phyloP scores from a whole-genome alignment of 2,113 vertebrate species.

The Calyptomena viridis region DNA sequence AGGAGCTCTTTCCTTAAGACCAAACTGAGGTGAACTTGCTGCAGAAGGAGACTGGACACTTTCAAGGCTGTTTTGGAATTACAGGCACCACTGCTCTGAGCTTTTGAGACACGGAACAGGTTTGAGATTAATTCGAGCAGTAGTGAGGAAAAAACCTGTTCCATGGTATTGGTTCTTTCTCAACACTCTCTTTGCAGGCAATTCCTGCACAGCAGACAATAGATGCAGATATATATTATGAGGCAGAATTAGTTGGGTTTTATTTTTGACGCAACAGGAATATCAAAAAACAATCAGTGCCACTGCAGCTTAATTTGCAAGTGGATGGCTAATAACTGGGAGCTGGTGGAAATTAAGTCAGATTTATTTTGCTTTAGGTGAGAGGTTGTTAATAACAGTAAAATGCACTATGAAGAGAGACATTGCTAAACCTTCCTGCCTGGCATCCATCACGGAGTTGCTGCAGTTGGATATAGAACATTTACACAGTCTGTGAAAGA shows the following conservation, averaged over 20 bases:
- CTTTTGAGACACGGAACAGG: not conserved
- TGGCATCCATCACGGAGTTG: not conserved
- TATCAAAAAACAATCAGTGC: not conserved
- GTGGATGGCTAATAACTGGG: not conserved
- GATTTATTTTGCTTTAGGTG: slow-evolving; percentile 33
- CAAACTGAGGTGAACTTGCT: not conserved
- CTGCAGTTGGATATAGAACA: slow-evolving; percentile 18
- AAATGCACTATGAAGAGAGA: not conserved
- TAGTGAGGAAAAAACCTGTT: not conserved
- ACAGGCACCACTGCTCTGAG: not conserved
- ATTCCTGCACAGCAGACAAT: not conserved
- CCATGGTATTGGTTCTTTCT: not conserved
- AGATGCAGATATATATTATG: not conserved
- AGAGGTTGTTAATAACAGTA: slow-evolving; percentile 23
- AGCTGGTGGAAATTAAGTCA: slow-evolving; percentile 19
- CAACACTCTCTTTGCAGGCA: not conserved
- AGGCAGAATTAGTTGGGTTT: not conserved
- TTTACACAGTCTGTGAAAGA: slow-evolving; percentile 30
- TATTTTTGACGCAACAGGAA: not conserved
- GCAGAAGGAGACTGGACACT: not conserved
- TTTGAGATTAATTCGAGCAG: not conserved
- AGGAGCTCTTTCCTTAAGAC: not conserved
- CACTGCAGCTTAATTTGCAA: not conserved
- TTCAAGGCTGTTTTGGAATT: not conserved
- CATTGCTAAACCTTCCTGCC: not conserved